Percentiles rank a stretch among this genome's conserved stretches.
phyloP scores from a whole-genome alignment of 2,113 vertebrate species.

The Telmatochromis brichardi region DNA sequence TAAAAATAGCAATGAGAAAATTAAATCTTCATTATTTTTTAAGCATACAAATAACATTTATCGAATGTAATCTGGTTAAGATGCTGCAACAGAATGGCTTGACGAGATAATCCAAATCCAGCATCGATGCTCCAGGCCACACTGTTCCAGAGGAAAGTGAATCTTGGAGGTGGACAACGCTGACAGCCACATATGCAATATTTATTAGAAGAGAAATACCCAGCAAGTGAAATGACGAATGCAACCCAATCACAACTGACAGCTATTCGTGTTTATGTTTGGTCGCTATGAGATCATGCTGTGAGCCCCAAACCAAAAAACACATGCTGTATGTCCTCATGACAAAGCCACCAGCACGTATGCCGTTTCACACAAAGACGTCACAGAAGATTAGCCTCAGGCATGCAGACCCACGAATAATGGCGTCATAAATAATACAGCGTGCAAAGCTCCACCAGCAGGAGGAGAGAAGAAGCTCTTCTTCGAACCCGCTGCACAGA shows the following conservation, averaged over 20 bases:
- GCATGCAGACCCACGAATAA: constrained; percentile 5
- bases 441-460: background rate
- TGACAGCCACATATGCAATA: background rate
- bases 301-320: background rate
- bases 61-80: background rate
- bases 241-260: constrained; percentile 10
- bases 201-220: background rate
- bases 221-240: background rate
- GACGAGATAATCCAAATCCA: background rate
- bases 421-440: constrained; percentile 43
- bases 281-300: background rate
- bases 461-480: background rate
- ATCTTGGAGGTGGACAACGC: background rate
- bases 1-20: background rate
- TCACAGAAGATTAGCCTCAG: constrained; percentile 13
- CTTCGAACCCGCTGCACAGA: background rate
- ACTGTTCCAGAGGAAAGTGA: background rate
- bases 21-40: background rate
- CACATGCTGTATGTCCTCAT: background rate
- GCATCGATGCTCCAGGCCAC: background rate
- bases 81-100: background rate
- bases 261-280: background rate
- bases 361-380: background rate
- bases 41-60: background rate
- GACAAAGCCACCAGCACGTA: background rate